phyloP scores from a whole-genome alignment of 1,140 invertebrate species.

The Leptinotarsa defecta region DNA sequence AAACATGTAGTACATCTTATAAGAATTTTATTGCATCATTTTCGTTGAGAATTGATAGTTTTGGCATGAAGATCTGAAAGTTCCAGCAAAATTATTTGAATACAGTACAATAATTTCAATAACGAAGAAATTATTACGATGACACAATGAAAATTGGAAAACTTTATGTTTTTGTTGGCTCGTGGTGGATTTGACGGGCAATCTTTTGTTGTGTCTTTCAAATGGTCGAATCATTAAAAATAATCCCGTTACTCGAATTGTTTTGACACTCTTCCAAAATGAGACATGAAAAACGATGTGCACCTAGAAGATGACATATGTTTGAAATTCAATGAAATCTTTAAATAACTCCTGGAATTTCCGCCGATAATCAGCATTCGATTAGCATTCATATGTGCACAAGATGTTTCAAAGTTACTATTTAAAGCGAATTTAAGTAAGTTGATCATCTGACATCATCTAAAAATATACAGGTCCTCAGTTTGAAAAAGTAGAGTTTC shows the following conservation, averaged over 20 bases:
- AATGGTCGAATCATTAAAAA: no score
- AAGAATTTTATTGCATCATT: background rate
- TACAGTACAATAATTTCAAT: background rate
- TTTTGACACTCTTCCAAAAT: background rate
- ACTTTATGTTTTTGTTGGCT: background rate
- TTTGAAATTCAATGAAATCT: slow-evolving; percentile 1
- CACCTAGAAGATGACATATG: background rate
- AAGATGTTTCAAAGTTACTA: slow-evolving; percentile 6
- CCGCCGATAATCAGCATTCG: background rate
- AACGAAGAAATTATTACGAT: background rate
- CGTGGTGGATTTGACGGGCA: background rate
- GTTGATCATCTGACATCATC: no score
- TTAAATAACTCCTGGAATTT: background rate
- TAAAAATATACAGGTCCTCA: no score
- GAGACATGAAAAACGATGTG: background rate
- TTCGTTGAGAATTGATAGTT: background rate
- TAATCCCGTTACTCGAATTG: background rate
- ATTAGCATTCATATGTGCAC: background rate
- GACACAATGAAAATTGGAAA: background rate
- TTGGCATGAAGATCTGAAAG: background rate
- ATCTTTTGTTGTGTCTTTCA: background rate
- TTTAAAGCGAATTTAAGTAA: no score
- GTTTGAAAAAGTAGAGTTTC: no score
- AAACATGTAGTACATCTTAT: background rate
- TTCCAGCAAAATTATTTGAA: background rate